Base-by-base conservation (phyloP, 2,888 invertebrate species). In the Penaeus monodon region DNA sequence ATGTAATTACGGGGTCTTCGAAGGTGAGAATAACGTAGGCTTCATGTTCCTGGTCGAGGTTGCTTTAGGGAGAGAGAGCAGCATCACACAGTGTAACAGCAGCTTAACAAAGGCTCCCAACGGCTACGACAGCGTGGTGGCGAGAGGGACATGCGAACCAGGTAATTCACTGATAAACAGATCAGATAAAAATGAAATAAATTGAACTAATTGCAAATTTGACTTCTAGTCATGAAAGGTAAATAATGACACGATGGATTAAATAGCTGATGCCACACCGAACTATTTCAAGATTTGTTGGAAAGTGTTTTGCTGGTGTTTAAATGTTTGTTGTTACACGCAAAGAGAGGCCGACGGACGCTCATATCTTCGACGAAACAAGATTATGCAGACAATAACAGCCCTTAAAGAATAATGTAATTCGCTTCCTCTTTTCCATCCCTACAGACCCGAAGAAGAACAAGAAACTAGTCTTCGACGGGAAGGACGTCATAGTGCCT, bases 31-130 rank as follows among this genome's bases (percentile, higher is more conserved):
- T 3, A 88, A 79, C 73, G 63, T 80, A 27, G 92, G 93, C 29
- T 92, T 93, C 49, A 93, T 93, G 93, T 93, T 93, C 89, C 91
- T 93, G 89, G 92, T 92, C 90, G 93, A 93, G 86, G 93, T 92
- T 8, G 92, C 91, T 0, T 90, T 93, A n/a, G 93, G 93, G 29
- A 92, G 92, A 84, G 92, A 92, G 86, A 88, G 92, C n/a, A 90
- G 91, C 84, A 92, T 93, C 57, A 90, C 86, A 2, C 66, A 10
- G 17, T 92, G 92, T 86, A 91, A 93, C 88, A 85, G 89, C 49
- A 88, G 90, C 17, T 91, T 93, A 22, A 91, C 87, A 24, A 84
- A 89, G 27, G 91, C 93, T 4, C 93, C 93, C 0, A 79, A 84
- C 12, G 93, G 93, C 8, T 83, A 74, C 29, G 68, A 80, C 65